Evolutionary conservation across 2,888 invertebrate genomes (phyloP).

Genomic region (Sericinus montela): DNA sequence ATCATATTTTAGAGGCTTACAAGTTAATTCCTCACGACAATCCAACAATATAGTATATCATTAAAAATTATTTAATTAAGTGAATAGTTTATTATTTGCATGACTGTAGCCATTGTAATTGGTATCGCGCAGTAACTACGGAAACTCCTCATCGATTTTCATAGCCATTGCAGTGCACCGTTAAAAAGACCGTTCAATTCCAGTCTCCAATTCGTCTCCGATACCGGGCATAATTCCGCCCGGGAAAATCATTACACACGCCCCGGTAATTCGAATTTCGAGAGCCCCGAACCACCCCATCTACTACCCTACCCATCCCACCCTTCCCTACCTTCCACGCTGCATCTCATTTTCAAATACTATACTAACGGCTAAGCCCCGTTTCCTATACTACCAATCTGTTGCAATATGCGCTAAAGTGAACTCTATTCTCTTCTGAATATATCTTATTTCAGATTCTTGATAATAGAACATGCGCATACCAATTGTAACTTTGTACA

Average conservation of each 20-base stretch:
- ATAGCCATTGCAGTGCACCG: constrained; percentile 28
- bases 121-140: constrained; percentile 20
- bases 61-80: too few relatives aligned
- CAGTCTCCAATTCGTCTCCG: constrained; percentile 55
- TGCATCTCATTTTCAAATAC: constrained; percentile 79
- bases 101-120: constrained; percentile 16
- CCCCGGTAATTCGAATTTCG: constrained; percentile 77
- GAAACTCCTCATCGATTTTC: constrained; percentile 29
- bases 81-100: not conserved
- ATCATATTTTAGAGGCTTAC: too few relatives aligned
- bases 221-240: constrained; percentile 72
- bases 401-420: constrained; percentile 42
- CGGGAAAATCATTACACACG: constrained; percentile 79
- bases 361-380: constrained; percentile 54
- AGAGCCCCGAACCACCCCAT: constrained; percentile 45
- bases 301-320: constrained; percentile 26
- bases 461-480: constrained; percentile 30
- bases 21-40: too few relatives aligned
- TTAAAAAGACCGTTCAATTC: constrained; percentile 47
- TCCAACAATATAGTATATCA: too few relatives aligned
- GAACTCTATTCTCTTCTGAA: constrained; percentile 41
- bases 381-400: constrained; percentile 46
- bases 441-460: constrained; percentile 42
- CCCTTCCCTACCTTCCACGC: constrained; percentile 47
- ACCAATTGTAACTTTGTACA: constrained; percentile 64